These are phyloP conservation scores for Bradypus variegatus DNA, from an alignment of 2,797 vertebrate genomes.

Conservation along the genomic window DNA sequence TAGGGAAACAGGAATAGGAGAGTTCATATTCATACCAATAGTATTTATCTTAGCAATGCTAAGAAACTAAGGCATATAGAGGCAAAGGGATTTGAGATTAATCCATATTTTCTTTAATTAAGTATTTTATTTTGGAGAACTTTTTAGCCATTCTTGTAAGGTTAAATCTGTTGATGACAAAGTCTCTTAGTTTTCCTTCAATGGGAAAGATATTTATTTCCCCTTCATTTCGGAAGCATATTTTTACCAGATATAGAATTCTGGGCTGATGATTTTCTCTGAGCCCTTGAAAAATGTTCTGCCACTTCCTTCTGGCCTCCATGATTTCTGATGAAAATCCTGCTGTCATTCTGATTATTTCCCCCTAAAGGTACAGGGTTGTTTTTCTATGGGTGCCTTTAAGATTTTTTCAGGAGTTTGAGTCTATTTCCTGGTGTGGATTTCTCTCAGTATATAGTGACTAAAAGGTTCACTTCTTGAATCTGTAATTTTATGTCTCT, in stretches of 20 bases:
- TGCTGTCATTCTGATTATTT: not conserved
- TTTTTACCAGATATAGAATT: not conserved
- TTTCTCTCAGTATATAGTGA: not conserved
- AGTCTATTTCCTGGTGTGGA: not conserved
- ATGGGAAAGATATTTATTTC: not conserved
- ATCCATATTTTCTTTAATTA: not conserved
- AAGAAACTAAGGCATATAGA: not conserved
- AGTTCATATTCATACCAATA: not conserved
- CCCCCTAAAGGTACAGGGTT: not conserved
- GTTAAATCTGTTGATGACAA: not conserved
- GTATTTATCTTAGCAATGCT: not conserved
- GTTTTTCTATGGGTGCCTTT: slow-evolving; percentile 7
- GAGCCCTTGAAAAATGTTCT: not conserved
- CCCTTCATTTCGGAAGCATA: not conserved
- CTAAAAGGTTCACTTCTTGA: not conserved
- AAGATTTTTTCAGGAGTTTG: not conserved
- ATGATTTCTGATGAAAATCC: not conserved
- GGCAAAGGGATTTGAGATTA: not conserved
- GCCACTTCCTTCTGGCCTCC: not conserved
- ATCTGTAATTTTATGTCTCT: not conserved
- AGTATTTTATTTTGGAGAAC: not conserved
- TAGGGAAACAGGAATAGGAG: not conserved
- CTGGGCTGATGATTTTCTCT: not conserved
- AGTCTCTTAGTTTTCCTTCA: not conserved
- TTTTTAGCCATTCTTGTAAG: not conserved